phyloP scores from a whole-genome alignment of 2,888 invertebrate genomes.

The Drosophila paramelanica region DNA sequence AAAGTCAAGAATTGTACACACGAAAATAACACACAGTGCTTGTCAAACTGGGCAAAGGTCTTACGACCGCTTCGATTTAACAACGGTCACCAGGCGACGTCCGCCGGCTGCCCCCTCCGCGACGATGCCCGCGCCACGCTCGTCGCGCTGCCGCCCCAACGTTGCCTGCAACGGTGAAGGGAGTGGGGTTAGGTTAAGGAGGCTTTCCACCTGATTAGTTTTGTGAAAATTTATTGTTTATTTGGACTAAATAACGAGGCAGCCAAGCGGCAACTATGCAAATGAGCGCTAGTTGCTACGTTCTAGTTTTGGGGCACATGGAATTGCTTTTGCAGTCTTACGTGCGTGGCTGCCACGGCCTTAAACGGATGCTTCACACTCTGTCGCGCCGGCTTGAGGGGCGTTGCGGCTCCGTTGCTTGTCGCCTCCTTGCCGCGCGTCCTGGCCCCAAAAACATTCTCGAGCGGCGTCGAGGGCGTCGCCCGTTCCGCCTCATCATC shows the following conservation, averaged over 20 bases:
- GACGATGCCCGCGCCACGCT: constrained; percentile 44
- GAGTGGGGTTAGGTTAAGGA: neutral
- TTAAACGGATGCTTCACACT: constrained; percentile 78
- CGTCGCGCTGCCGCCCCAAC: constrained; percentile 24
- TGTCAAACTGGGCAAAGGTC: constrained; percentile 32
- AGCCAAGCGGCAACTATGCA: constrained; percentile 39
- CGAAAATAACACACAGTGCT: constrained; percentile 9
- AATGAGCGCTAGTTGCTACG: constrained; percentile 30
- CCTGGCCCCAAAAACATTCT: constrained; percentile 70
- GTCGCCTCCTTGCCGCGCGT: constrained; percentile 52
- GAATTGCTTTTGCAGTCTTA: constrained; percentile 82
- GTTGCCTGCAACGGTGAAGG: constrained; percentile 30
- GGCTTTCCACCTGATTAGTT: constrained; percentile 60
- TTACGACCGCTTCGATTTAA: constrained; percentile 78
- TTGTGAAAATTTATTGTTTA: constrained; percentile 56
- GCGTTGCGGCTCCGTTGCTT: constrained; percentile 9
- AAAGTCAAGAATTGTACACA: constrained; percentile 55
- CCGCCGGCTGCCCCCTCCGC: constrained; percentile 29
- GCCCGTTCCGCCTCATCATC: constrained; percentile 64
- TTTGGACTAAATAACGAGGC: constrained; percentile 60
- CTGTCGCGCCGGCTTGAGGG: constrained; percentile 56
- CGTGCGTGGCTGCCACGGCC: constrained; percentile 80
- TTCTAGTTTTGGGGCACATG: constrained; percentile 79
- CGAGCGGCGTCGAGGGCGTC: constrained; percentile 31
- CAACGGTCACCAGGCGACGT: constrained; percentile 74